Evolutionary conservation across 1,140 invertebrate genomes (phyloP).

Genomic region (Caenorhabditis inopinata): DNA sequence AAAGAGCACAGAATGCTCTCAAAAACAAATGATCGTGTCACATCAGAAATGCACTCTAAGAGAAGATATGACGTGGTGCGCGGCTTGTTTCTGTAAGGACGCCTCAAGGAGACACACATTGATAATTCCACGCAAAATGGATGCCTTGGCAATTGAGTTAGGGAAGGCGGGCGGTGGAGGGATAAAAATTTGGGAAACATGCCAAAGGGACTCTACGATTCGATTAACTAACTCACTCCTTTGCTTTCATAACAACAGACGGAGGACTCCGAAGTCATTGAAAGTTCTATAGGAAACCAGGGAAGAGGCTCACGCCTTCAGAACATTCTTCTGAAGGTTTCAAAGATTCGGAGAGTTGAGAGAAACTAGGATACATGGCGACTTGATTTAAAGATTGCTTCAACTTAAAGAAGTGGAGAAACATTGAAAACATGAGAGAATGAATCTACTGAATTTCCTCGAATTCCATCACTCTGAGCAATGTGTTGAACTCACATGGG

Average conservation of each 20-base stretch:
- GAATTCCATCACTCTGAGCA: not conserved
- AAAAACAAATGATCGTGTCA: no score
- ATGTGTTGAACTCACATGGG: not conserved
- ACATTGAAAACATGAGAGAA: no score
- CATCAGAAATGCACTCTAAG: not conserved
- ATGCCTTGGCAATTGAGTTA: conserved; percentile 10
- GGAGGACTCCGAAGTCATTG: not conserved
- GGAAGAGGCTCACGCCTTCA: not conserved
- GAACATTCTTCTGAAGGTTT: no score
- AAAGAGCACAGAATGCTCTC: no score
- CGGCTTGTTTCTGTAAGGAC: not conserved
- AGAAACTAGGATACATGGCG: not conserved
- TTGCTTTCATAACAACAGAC: conserved; percentile 21
- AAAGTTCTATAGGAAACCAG: not conserved
- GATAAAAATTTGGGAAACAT: not conserved
- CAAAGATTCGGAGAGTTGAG: no score
- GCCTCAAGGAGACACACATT: not conserved
- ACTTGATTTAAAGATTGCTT: no score
- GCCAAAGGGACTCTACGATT: conserved; percentile 7
- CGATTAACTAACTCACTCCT: not conserved
- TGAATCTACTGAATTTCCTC: not conserved
- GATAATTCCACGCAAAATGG: conserved; percentile 34
- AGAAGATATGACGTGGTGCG: conserved; percentile 13
- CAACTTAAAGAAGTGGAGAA: no score
- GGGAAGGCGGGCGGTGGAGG: not conserved